phyloP scores from a whole-genome alignment of 2,797 vertebrate species.

The Eupleurogrammus muticus region DNA sequence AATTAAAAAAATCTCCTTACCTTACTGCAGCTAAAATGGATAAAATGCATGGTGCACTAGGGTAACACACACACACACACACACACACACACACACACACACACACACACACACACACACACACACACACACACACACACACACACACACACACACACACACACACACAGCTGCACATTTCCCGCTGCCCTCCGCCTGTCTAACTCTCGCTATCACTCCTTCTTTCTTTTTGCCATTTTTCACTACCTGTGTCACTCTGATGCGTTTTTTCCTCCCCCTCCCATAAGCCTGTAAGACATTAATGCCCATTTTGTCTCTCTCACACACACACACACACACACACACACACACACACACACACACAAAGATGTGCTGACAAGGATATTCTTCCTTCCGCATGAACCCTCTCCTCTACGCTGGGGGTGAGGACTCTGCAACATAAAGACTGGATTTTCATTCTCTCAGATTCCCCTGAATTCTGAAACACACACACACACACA shows the following conservation, averaged over 20 bases:
- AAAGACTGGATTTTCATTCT: slow-evolving; percentile 33
- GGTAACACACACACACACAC: too few species aligned
- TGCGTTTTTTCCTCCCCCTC: slow-evolving; percentile 44
- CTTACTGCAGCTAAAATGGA: too few species aligned
- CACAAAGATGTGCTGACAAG: slow-evolving; percentile 74
- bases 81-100: too few species aligned
- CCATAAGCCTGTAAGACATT: slow-evolving; percentile 63
- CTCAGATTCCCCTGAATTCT: not conserved
- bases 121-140: too few species aligned
- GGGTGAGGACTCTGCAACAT: slow-evolving; percentile 54
- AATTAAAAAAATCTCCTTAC: too few species aligned
- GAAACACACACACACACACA: slow-evolving; percentile 28
- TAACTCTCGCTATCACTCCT: slow-evolving; percentile 42
- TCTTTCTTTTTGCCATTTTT: slow-evolving; percentile 51
- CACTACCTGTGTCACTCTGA: slow-evolving; percentile 49
- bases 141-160: too few species aligned
- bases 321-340: slow-evolving; percentile 36
- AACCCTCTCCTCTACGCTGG: slow-evolving; percentile 67
- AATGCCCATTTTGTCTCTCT: slow-evolving; percentile 25
- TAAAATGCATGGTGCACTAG: too few species aligned
- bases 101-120: too few species aligned
- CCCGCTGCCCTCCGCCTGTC: slow-evolving; percentile 20
- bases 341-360: slow-evolving; percentile 30
- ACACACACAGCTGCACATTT: slow-evolving; percentile 43
- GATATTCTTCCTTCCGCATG: slow-evolving; percentile 66